Percentiles rank a stretch among this genome's conserved stretches.
These are phyloP conservation scores for Labrus mixtus DNA, from an alignment of 2,113 vertebrate genomes.

Conservation along the genomic window DNA sequence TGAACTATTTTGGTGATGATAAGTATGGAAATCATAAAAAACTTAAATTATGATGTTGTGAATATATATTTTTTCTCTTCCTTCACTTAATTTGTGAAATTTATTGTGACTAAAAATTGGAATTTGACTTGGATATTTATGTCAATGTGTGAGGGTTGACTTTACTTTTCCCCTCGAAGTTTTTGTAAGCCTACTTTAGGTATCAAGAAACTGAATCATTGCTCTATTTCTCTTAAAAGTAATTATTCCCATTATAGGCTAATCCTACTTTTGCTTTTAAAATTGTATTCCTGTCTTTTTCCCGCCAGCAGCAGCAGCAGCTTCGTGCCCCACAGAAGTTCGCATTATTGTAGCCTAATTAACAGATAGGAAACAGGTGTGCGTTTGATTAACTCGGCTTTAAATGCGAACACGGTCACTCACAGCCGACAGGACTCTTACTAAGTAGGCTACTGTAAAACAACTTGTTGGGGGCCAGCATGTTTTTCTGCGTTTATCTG, in stretches of 20 bases:
- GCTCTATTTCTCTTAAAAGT: background rate
- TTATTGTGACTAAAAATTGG: too few relatives aligned
- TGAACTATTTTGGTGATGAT: too few relatives aligned
- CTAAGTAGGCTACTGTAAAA: background rate
- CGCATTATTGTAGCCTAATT: constrained; percentile 6
- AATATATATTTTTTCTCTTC: too few relatives aligned
- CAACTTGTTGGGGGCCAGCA: background rate
- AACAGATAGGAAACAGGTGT: constrained; percentile 47
- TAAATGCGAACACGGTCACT: background rate
- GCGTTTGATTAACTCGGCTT: background rate
- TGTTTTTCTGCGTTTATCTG: constrained; percentile 34
- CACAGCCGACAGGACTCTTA: background rate
- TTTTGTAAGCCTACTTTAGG: background rate
- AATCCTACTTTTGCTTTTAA: too few relatives aligned
- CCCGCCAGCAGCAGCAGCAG: constrained; percentile 17
- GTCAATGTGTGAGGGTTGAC: background rate
- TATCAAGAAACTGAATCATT: background rate
- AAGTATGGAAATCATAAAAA: too few relatives aligned
- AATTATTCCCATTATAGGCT: too few relatives aligned
- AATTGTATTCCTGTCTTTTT: background rate
- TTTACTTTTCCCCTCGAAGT: background rate
- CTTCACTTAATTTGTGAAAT: too few relatives aligned
- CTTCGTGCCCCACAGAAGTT: constrained; percentile 32
- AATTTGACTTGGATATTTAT: too few relatives aligned
- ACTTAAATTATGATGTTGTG: too few relatives aligned